Percentiles rank a stretch among this genome's conserved stretches.
Evolutionary conservation across 1,140 invertebrate genomes (phyloP).

Genomic region (Penaeus japonicus): DNA sequence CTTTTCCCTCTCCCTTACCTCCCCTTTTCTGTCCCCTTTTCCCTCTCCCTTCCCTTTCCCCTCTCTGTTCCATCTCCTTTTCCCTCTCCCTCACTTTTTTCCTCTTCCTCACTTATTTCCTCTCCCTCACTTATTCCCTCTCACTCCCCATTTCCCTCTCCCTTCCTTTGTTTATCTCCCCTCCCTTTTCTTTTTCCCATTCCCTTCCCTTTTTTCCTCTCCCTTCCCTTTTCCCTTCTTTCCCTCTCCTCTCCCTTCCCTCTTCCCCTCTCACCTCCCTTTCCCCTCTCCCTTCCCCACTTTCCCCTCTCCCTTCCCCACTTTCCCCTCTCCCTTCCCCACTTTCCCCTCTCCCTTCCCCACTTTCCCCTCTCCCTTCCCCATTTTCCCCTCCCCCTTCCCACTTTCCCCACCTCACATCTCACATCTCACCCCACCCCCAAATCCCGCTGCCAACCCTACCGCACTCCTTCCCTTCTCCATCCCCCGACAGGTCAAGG

Average conservation of each 20-base stretch:
- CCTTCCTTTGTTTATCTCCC: too few relatives aligned
- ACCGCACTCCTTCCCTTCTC: background rate
- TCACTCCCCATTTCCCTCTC: too few relatives aligned
- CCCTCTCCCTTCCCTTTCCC: background rate
- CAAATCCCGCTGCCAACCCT: background rate
- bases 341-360: too few relatives aligned
- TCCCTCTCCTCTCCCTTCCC: background rate
- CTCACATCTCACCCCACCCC: background rate
- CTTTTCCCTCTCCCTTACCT: background rate
- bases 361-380: too few relatives aligned
- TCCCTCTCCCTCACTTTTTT: too few relatives aligned
- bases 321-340: background rate
- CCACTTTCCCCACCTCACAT: background rate
- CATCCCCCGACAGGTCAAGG: constrained; percentile 25
- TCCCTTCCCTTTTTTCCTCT: too few relatives aligned
- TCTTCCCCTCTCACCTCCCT: background rate
- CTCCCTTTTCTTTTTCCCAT: too few relatives aligned
- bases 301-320: constrained; percentile 1
- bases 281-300: constrained; percentile 3
- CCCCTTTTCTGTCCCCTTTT: background rate
- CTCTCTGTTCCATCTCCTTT: too few relatives aligned
- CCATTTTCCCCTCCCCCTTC: too few relatives aligned
- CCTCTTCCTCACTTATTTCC: background rate
- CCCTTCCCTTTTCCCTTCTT: too few relatives aligned
- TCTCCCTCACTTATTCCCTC: too few relatives aligned